These are phyloP conservation scores for Anseranas semipalmata DNA, from an alignment of 2,113 vertebrate genomes.

Conservation along the genomic window DNA sequence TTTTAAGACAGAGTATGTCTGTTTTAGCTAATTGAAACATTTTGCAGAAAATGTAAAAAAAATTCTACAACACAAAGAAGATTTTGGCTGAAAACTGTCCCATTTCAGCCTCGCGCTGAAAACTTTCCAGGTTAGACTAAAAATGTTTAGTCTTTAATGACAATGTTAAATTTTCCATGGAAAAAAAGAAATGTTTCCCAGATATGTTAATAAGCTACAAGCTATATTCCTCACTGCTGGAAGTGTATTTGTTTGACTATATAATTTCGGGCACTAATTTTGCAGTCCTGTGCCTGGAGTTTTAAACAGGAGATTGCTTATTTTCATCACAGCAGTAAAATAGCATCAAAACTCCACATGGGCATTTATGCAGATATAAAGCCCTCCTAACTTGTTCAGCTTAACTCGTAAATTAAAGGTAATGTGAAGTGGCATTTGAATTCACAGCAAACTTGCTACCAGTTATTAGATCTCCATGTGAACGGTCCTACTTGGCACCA, in stretches of 20 bases:
- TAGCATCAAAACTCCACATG: not conserved
- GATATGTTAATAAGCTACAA: constrained; percentile 1
- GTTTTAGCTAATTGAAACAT: not conserved
- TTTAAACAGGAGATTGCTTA: not conserved
- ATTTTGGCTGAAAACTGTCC: not conserved
- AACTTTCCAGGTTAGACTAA: not conserved
- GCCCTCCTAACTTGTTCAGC: not conserved
- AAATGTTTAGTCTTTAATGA: not conserved
- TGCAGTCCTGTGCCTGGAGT: not conserved
- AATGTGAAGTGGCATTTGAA: not conserved
- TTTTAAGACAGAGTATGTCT: not conserved
- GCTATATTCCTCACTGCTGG: not conserved
- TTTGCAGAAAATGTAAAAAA: not conserved
- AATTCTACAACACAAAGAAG: not conserved
- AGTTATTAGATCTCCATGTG: not conserved
- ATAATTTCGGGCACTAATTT: not conserved
- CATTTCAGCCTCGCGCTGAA: not conserved
- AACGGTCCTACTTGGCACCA: not conserved
- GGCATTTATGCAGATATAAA: not conserved
- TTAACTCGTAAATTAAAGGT: not conserved
- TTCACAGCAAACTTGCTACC: not conserved
- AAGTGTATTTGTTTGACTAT: not conserved
- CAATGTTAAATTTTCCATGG: constrained; percentile 9
- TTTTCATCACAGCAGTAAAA: not conserved
- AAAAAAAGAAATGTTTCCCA: not conserved